Evolutionary conservation across 2,797 vertebrate genomes (phyloP).

Genomic region (Buphagus erythrorhynchus): DNA sequence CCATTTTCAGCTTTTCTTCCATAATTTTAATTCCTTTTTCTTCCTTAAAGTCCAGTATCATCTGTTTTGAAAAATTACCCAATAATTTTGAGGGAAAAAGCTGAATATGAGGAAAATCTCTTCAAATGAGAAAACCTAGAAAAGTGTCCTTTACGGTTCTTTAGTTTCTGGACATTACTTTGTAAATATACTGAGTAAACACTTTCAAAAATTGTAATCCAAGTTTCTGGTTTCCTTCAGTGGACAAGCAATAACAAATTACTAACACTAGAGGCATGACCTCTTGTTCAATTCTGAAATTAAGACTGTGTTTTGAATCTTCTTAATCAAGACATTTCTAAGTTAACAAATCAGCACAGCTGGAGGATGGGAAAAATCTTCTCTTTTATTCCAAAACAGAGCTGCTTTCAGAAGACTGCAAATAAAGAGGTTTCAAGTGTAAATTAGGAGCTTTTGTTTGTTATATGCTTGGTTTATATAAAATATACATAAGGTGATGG

Average conservation of each 20-base stretch:
- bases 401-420: slow-evolving; percentile 48
- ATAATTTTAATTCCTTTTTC: background rate
- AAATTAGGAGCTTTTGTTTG: slow-evolving; percentile 64
- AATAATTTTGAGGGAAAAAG: background rate
- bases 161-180: background rate
- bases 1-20: background rate
- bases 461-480: slow-evolving; percentile 37
- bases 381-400: slow-evolving; percentile 42
- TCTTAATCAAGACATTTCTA: background rate
- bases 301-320: background rate
- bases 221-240: background rate
- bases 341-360: background rate
- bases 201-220: background rate
- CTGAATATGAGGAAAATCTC: background rate
- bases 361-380: background rate
- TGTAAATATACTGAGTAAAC: background rate
- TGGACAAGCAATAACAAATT: background rate
- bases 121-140: background rate
- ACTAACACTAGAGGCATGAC: background rate
- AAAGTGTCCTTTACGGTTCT: background rate
- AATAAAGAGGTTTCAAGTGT: slow-evolving; percentile 65
- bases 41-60: background rate
- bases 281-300: background rate
- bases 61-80: background rate
- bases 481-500: background rate